These are phyloP conservation scores for Acanthochromis polyacanthus DNA, from an alignment of 2,113 vertebrate species.

Conservation along the genomic window DNA sequence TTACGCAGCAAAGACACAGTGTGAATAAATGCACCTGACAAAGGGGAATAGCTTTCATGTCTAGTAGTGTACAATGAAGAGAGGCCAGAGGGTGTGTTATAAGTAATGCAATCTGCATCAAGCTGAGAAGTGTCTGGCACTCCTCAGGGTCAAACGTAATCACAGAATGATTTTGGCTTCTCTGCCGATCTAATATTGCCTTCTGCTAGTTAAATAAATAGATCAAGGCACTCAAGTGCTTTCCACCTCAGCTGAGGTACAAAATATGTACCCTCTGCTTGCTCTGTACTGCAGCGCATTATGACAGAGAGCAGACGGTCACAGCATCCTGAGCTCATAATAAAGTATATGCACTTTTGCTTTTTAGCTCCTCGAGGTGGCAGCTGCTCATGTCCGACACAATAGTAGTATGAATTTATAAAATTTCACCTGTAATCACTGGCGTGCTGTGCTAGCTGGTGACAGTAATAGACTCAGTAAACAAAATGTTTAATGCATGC, in stretches of 20 bases:
- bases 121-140: constrained; percentile 47
- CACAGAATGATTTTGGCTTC: constrained; percentile 66
- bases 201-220: constrained; percentile 63
- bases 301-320: constrained; percentile 36
- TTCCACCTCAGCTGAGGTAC: constrained; percentile 13
- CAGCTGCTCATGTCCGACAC: constrained; percentile 11
- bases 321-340: constrained; percentile 5
- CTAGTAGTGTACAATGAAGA: constrained; percentile 55
- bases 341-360: constrained; percentile 10
- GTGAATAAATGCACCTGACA: constrained; percentile 32
- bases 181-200: constrained; percentile 59
- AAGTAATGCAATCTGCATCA: constrained; percentile 65
- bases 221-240: constrained; percentile 35
- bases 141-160: constrained; percentile 63
- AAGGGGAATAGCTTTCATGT: constrained; percentile 47
- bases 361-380: constrained; percentile 7
- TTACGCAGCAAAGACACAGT: constrained; percentile 4
- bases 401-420: constrained; percentile 43
- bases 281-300: constrained; percentile 2
- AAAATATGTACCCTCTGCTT: constrained; percentile 20
- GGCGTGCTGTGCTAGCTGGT: constrained; percentile 43
- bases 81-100: constrained; percentile 49
- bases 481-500: constrained; percentile 56
- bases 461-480: constrained; percentile 45
- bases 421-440: constrained; percentile 28